Conservation (phyloP, 1,140 invertebrate species). For the Teleopsis dalmanni region DNA sequence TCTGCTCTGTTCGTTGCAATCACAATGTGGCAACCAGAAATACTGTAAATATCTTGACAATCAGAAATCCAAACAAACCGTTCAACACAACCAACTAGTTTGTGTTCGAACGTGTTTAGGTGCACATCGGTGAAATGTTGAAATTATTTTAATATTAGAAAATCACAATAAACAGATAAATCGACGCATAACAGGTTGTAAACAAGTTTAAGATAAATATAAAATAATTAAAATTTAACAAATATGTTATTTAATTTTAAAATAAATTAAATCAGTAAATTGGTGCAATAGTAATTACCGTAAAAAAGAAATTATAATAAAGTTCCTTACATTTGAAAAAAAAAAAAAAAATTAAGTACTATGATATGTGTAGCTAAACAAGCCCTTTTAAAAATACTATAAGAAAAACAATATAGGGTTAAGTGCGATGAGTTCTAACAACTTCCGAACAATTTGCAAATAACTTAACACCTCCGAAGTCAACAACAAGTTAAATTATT, state of each 20-base stretch:
- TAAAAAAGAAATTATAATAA: neutral
- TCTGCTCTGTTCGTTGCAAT: no score
- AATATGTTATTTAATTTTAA: neutral
- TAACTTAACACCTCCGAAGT: neutral
- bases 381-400: no score
- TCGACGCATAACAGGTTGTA: no score
- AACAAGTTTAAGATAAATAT: no score
- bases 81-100: slow-evolving; percentile 20
- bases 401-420: no score
- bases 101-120: slow-evolving; percentile 38
- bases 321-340: no score
- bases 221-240: neutral
- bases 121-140: slow-evolving; percentile 20
- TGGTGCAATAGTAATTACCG: neutral
- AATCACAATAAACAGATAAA: neutral
- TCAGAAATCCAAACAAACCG: no score
- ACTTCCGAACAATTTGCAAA: neutral
- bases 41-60: no score
- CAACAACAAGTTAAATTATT: neutral
- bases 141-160: neutral
- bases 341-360: no score
- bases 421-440: no score
- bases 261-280: neutral
- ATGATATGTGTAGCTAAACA: no score
- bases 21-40: no score